phyloP scores from a whole-genome alignment of 2,888 invertebrate species.

The Ganaspis brasiliensis region DNA sequence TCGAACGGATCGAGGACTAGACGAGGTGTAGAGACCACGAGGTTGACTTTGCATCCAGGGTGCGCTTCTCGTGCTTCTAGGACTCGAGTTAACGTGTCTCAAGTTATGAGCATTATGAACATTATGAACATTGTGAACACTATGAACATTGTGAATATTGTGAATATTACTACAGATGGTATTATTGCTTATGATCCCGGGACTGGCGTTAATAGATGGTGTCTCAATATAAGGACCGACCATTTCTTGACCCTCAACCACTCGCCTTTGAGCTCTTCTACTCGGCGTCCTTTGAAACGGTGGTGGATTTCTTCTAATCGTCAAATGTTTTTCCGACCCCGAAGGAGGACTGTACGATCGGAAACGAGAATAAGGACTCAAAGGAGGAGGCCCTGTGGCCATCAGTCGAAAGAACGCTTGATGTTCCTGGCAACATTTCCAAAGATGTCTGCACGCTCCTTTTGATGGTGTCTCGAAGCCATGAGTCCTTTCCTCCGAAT shows the following conservation, averaged over 20 bases:
- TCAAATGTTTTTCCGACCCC: constrained; percentile 76
- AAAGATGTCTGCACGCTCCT: constrained; percentile 96
- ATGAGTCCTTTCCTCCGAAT: constrained; percentile 97
- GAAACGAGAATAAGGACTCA: constrained; percentile 79
- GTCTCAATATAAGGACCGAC: constrained; percentile 76
- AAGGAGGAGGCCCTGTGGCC: constrained; percentile 82
- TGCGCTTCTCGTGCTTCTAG: constrained; percentile 92
- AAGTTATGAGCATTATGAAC: constrained; percentile 55
- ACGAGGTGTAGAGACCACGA: constrained; percentile 89
- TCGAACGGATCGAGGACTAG: constrained; percentile 91
- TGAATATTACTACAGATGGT: constrained; percentile 62
- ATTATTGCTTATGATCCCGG: constrained; percentile 66
- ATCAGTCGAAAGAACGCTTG: constrained; percentile 96
- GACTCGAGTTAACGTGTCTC: constrained; percentile 79
- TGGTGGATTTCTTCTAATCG: constrained; percentile 83
- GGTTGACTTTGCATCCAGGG: constrained; percentile 89
- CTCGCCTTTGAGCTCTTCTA: constrained; percentile 87
- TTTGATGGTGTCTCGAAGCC: constrained; percentile 97
- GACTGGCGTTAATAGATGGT: constrained; percentile 62
- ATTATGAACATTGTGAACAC: constrained; percentile 63
- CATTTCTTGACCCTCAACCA: constrained; percentile 84
- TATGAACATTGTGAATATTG: constrained; percentile 48
- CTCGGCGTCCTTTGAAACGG: constrained; percentile 90
- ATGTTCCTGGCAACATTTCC: constrained; percentile 98
- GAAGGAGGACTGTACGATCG: constrained; percentile 78